Percentiles rank a stretch among this genome's conserved stretches.
Evolutionary conservation across 2,797 vertebrate species (phyloP).

Genomic region (Parauchenoglanis punctatus): DNA sequence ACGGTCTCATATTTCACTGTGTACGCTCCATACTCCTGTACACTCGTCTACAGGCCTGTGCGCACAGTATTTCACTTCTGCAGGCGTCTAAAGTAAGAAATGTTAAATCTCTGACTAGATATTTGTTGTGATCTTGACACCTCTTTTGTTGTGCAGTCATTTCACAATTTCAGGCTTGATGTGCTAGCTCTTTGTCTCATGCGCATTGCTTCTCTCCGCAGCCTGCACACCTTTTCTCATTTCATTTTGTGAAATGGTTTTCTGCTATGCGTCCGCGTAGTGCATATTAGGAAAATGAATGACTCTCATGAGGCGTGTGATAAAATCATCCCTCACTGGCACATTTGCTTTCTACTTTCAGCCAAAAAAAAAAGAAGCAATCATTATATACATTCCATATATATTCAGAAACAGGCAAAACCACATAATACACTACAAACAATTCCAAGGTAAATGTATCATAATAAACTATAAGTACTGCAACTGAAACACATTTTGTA

Average conservation of each 20-base stretch:
- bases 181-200: background rate
- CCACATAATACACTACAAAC: background rate
- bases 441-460: background rate
- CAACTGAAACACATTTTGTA: background rate
- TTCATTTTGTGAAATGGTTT: slow-evolving; percentile 4
- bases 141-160: background rate
- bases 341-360: background rate
- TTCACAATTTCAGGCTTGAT: background rate
- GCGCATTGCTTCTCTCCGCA: background rate
- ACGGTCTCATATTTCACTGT: slow-evolving; percentile 32
- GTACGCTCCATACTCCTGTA: background rate
- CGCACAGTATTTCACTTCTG: background rate
- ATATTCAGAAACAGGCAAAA: background rate
- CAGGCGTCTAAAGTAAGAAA: background rate
- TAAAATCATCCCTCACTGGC: background rate
- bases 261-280: background rate
- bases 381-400: background rate
- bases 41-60: background rate
- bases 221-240: slow-evolving; percentile 2
- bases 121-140: background rate
- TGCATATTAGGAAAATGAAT: background rate
- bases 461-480: background rate
- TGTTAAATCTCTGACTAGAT: background rate
- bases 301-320: background rate
- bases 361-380: background rate